Conservation (phyloP, 2,797 vertebrate genomes). For the Triplophysa yarkandensis region DNA sequence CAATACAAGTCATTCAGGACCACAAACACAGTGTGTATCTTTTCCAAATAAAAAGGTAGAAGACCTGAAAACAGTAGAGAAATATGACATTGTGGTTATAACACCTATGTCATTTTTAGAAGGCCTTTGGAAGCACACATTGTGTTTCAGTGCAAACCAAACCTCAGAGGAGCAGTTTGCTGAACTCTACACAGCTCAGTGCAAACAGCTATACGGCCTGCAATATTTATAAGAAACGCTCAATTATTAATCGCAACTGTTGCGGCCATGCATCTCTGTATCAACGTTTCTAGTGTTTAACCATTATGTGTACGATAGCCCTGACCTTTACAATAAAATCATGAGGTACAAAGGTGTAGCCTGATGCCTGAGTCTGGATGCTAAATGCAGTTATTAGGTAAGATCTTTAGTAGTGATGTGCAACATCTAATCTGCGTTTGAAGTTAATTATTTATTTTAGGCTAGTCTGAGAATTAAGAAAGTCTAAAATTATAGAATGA, state of each 20-base stretch:
- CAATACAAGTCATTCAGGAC: background rate
- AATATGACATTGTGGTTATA: slow-evolving; percentile 18
- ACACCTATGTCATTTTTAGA: slow-evolving; percentile 21
- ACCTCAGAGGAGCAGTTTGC: slow-evolving; percentile 36
- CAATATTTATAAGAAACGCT: slow-evolving; percentile 52
- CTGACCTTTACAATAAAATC: slow-evolving; percentile 12
- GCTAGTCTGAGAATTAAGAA: background rate
- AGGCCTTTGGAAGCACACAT: slow-evolving; percentile 1
- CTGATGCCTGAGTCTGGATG: background rate
- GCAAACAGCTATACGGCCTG: slow-evolving; percentile 35
- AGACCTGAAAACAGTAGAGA: background rate
- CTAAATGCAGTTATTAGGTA: slow-evolving; percentile 1
- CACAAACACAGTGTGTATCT: background rate
- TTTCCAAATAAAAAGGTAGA: background rate
- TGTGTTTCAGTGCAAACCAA: slow-evolving; percentile 19
- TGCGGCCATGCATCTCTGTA: slow-evolving; percentile 36
- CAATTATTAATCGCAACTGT: slow-evolving; percentile 52
- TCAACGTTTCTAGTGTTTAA: slow-evolving; percentile 31
- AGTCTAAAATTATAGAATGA: background rate
- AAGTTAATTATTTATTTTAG: background rate
- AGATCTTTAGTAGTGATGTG: background rate
- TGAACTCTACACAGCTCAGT: slow-evolving; percentile 32
- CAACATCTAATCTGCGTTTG: background rate
- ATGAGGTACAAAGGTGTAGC: background rate
- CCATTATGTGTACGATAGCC: background rate